Conservation (phyloP, 2,797 vertebrate genomes). For the Liparis tanakae region DNA sequence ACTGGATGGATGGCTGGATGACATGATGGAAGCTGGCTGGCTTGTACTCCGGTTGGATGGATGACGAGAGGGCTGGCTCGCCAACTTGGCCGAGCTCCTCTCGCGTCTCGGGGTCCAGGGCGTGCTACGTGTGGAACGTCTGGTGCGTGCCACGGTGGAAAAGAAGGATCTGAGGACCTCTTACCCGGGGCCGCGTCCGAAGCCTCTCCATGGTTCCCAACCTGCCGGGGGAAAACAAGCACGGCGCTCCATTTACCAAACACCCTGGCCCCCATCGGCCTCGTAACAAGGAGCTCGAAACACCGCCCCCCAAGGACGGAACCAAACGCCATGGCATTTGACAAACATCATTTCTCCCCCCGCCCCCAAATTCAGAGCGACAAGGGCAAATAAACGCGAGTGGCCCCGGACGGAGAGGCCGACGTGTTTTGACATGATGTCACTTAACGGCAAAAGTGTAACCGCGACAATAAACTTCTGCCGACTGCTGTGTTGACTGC, state of each 20-base stretch:
- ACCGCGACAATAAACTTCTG: conserved; percentile 74
- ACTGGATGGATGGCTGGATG: conserved; percentile 57
- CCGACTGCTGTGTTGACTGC: conserved; percentile 71
- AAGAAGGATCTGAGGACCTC: conserved; percentile 27
- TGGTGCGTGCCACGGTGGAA: conserved; percentile 29
- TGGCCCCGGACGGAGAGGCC: conserved; percentile 29
- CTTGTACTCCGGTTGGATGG: conserved; percentile 35
- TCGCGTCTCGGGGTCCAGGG: conserved; percentile 28
- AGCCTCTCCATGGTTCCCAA: conserved; percentile 23
- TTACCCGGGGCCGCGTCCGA: conserved; percentile 37
- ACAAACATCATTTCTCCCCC: conserved; percentile 74
- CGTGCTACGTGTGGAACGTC: conserved; percentile 43
- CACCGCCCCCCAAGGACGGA: conserved; percentile 44
- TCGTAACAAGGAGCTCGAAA: conserved; percentile 64
- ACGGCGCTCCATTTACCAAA: conserved; percentile 55
- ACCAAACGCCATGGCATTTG: conserved; percentile 54
- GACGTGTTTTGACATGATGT: conserved; percentile 80
- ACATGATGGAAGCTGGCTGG: conserved; percentile 64
- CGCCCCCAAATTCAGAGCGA: conserved; percentile 68
- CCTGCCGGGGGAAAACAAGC: conserved; percentile 69
- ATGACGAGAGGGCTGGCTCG: conserved; percentile 61
- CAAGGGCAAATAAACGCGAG: conserved; percentile 75
- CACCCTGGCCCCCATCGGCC: conserved; percentile 22
- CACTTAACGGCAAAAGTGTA: conserved; percentile 77
- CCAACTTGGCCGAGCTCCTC: conserved; percentile 43